Evolutionary conservation across 1,140 invertebrate genomes (phyloP).

Genomic region (Chironomus striatipennis): DNA sequence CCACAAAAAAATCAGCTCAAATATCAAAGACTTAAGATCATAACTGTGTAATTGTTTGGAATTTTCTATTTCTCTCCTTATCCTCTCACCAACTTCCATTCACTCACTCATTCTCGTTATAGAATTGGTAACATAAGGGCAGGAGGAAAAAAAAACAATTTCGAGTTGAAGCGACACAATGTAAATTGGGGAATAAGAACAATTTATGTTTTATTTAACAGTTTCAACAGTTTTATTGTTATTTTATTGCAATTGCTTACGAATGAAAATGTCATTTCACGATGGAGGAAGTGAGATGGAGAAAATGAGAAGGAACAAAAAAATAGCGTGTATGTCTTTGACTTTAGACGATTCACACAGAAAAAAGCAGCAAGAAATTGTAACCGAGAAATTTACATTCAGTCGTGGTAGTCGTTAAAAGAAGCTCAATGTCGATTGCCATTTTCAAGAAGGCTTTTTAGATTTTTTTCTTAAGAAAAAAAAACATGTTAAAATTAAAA

Average conservation of each 20-base stretch:
- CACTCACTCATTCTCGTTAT: no score
- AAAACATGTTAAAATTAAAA: background rate
- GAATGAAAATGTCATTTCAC: constrained; percentile 16
- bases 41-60: constrained; percentile 4
- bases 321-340: no score
- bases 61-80: background rate
- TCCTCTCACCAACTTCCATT: background rate
- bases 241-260: constrained; percentile 20
- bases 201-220: constrained; percentile 24
- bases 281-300: no score
- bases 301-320: no score
- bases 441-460: no score
- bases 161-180: background rate
- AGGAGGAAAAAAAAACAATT: background rate
- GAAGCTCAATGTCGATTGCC: no score
- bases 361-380: background rate
- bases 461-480: background rate
- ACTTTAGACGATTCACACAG: no score
- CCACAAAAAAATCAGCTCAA: no score
- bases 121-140: no score
- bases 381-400: background rate
- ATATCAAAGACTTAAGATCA: no score
- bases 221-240: constrained; percentile 22
- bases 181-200: constrained; percentile 17
- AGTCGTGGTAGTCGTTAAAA: background rate